phyloP scores from a whole-genome alignment of 1,140 invertebrate species.

The Meloidogyne floridensis region DNA sequence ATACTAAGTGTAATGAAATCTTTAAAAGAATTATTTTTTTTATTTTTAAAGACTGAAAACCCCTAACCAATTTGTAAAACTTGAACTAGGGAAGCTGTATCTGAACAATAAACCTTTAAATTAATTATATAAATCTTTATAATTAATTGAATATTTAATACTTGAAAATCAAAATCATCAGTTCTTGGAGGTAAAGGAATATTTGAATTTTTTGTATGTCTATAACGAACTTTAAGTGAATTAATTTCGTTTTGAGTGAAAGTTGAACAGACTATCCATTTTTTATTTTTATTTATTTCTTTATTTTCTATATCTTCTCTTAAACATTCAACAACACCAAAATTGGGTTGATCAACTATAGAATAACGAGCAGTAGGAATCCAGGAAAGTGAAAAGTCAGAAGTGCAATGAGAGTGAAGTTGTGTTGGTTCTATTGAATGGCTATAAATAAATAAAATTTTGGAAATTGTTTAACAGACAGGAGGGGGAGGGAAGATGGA shows the following conservation, averaged over 20 bases:
- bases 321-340: conserved; percentile 61
- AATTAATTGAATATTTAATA: conserved; percentile 9
- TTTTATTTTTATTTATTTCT: conserved; percentile 36
- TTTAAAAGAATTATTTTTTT: background rate
- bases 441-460: conserved; percentile 47
- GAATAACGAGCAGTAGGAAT: conserved; percentile 36
- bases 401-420: conserved; percentile 44
- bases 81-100: conserved; percentile 50
- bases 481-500: no score
- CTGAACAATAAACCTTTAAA: conserved; percentile 48
- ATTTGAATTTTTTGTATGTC: conserved; percentile 50
- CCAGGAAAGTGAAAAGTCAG: background rate
- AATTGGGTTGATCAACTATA: conserved; percentile 60
- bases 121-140: background rate
- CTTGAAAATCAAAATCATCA: conserved; percentile 62
- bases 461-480: no score
- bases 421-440: conserved; percentile 50
- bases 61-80: conserved; percentile 47
- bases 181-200: conserved; percentile 30
- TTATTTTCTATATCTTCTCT: conserved; percentile 9
- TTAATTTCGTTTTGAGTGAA: conserved; percentile 52
- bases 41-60: background rate
- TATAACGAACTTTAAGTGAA: conserved; percentile 50
- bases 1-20: conserved; percentile 61
- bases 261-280: conserved; percentile 45